Base-by-base conservation (phyloP, 2,888 invertebrate species). In the Catocala sponsa region DNA sequence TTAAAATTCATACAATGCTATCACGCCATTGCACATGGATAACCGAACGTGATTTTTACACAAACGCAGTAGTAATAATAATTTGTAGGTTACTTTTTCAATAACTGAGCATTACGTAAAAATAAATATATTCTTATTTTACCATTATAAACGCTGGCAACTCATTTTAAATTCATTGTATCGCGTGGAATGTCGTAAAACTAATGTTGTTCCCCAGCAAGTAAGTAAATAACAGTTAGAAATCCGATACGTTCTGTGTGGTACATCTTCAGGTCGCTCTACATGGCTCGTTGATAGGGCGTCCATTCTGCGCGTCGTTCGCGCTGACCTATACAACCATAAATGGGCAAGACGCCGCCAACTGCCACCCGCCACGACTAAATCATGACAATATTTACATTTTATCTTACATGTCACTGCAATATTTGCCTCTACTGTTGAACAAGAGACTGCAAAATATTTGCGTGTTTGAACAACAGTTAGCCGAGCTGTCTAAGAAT, bases 381-480 rank as follows among this genome's bases (percentile, higher is more conserved):
- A 88, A 88, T 87, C 87, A 87, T 86, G 82, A 81, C 83, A 86
- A 85, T 88, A 88, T 90, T 90, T 86, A 88, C 84, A 86, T 85
- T 86, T 83, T 81, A 80, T 81, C 73, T 84, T 81, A 76, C 79
- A 79, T 69, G 70, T 72, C 77, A 80, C 71, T 84, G 82, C 77
- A 79, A 83, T 82, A 75, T 85, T 85, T 83, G 74, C 70, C 67
- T 72, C 65, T 60, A 72, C 67, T 72, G 68, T 72, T 73, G 65
- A 68, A 71, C 42, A 72, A 66, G 49, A 65, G 59, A 60, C 68
- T 46, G 62, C 65, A 70, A 63, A 58, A 11, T 58, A 61, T 72
- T 55, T 55, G 49, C 55, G 49, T 44, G 53, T 65, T 65, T 65
- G 35, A 65, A 71, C 56, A 72, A 74, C 71, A 65, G 71, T 71